These are phyloP conservation scores for Pollicipes pollicipes DNA, from an alignment of 1,140 invertebrate species.

Conservation along the genomic window DNA sequence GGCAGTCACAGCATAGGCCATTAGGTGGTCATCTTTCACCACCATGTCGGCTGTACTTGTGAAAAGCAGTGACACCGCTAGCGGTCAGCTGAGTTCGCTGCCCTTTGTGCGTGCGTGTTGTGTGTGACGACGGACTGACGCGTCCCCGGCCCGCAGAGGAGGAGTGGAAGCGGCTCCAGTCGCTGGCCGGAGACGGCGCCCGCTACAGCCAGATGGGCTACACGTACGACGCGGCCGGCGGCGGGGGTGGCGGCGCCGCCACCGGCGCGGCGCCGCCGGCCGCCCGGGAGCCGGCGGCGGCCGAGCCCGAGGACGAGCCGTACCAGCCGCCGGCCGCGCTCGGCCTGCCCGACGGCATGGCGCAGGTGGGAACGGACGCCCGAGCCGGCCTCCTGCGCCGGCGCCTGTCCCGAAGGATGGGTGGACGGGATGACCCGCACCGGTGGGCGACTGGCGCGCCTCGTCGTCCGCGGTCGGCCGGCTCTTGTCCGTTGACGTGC, in stretches of 20 bases:
- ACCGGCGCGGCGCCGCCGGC: conserved; percentile 12
- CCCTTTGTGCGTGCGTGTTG: too few species aligned
- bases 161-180: conserved; percentile 65
- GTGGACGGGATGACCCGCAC: too few species aligned
- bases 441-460: too few species aligned
- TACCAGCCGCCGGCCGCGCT: conserved; percentile 49
- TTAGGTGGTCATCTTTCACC: too few species aligned
- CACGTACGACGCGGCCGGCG: conserved; percentile 43
- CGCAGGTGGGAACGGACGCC: conserved; percentile 39
- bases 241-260: not conserved
- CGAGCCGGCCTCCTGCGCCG: not conserved
- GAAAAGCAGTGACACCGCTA: too few species aligned
- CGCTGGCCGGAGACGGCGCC: conserved; percentile 39
- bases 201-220: conserved; percentile 61
- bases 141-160: conserved; percentile 47
- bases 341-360: conserved; percentile 49
- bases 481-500: too few species aligned
- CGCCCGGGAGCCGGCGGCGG: conserved; percentile 29
- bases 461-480: too few species aligned
- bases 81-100: too few species aligned
- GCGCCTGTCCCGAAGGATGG: too few species aligned
- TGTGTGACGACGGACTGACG: too few species aligned
- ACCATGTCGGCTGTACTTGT: too few species aligned
- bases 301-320: conserved; percentile 52
- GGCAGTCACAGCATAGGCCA: too few species aligned